Conservation (phyloP, 2,113 vertebrate species). For the Campylomormyrus numenius region DNA sequence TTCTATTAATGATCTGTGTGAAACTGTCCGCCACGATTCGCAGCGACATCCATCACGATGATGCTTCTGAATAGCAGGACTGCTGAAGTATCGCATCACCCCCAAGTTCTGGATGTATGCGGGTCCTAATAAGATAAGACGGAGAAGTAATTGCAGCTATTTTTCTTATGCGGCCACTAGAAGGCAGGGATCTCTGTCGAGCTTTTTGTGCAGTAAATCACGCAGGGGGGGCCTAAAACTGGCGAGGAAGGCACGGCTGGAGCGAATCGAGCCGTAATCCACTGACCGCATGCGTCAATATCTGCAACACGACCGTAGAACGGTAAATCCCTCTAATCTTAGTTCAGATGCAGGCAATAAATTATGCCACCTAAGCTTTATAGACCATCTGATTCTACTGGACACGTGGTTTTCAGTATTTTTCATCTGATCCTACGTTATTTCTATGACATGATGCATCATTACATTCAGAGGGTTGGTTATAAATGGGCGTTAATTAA, state of each 20-base stretch:
- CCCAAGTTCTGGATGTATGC: not conserved
- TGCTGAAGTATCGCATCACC: not conserved
- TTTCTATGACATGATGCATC: constrained; percentile 27
- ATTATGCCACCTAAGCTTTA: not conserved
- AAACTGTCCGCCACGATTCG: not conserved
- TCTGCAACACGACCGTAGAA: not conserved
- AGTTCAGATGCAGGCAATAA: not conserved
- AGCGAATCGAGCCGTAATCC: not conserved
- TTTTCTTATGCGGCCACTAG: constrained; percentile 14
- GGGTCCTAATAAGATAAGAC: constrained; percentile 7
- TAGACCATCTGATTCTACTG: not conserved
- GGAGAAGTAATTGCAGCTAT: constrained; percentile 4
- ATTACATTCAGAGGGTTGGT: constrained; percentile 31
- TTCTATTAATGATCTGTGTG: not conserved
- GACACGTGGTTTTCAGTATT: not conserved
- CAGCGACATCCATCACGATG: constrained; percentile 2
- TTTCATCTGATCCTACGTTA: not conserved
- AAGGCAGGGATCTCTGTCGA: not conserved
- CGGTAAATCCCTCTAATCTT: not conserved
- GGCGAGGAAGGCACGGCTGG: not conserved
- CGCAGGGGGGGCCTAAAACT: not conserved
- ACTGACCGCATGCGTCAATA: not conserved
- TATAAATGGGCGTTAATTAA: constrained; percentile 51
- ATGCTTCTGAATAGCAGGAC: not conserved
- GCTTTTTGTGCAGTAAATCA: not conserved